Percentiles rank a stretch among this genome's conserved stretches.
Evolutionary conservation across 2,888 invertebrate genomes (phyloP).

Genomic region (Drosophila austrosaltans): DNA sequence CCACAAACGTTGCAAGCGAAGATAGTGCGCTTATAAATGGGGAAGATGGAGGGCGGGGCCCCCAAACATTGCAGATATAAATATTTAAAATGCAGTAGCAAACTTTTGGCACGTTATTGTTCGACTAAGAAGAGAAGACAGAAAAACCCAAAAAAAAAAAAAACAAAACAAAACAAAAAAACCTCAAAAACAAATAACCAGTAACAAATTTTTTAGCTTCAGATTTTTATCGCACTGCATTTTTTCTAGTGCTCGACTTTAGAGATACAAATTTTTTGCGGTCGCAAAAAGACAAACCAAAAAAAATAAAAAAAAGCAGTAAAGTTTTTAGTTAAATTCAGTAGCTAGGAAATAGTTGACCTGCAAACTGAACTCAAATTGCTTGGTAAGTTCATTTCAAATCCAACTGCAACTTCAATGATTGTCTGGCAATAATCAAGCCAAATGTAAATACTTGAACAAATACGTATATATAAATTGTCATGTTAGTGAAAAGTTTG

Average conservation of each 20-base stretch:
- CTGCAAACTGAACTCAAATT: conserved; percentile 73
- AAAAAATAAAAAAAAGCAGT: neutral
- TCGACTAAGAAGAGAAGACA: conserved; percentile 53
- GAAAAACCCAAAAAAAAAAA: conserved; percentile 34
- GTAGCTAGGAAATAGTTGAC: conserved; percentile 76
- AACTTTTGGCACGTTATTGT: conserved; percentile 81
- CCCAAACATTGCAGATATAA: conserved; percentile 62
- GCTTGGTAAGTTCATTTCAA: conserved; percentile 55
- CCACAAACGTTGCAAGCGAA: conserved; percentile 17
- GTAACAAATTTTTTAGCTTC: conserved; percentile 42
- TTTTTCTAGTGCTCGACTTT: conserved; percentile 55
- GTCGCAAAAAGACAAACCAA: conserved; percentile 2
- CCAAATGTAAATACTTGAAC: conserved; percentile 38
- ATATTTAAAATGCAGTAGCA: conserved; percentile 82
- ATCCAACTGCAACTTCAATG: conserved; percentile 44
- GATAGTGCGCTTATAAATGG: conserved; percentile 4
- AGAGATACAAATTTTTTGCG: conserved; percentile 51
- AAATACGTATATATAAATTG: conserved; percentile 50
- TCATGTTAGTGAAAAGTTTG: conserved; percentile 68
- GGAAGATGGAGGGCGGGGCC: conserved; percentile 29
- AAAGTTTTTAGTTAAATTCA: conserved; percentile 63
- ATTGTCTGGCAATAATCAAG: conserved; percentile 61
- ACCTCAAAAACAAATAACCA: conserved; percentile 35
- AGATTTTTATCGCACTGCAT: conserved; percentile 74
- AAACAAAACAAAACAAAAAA: conserved; percentile 4